Conservation (phyloP, 2,113 vertebrate species). For the Pseudopipra pipra region DNA sequence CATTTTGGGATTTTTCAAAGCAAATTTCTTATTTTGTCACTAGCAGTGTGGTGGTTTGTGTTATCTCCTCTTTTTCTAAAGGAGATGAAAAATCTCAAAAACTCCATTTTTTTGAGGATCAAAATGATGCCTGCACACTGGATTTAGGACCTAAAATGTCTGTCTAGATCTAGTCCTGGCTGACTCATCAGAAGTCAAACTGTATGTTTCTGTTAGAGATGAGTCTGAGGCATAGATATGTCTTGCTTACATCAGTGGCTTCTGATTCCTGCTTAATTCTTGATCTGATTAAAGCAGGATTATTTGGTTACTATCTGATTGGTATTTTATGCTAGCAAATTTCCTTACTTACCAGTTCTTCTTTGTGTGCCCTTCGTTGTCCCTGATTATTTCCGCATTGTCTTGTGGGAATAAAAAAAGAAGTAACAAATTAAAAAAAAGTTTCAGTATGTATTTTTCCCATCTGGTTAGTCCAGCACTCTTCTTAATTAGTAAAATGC, state of each 20-base stretch:
- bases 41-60: neutral
- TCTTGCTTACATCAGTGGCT: neutral
- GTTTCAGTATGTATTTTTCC: conserved; percentile 72
- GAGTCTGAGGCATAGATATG: neutral
- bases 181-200: neutral
- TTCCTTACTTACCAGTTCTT: neutral
- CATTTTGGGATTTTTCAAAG: neutral
- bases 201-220: neutral
- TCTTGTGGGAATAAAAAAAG: neutral
- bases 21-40: neutral
- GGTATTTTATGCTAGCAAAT: conserved; percentile 21
- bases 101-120: neutral
- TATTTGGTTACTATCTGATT: neutral
- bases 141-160: neutral
- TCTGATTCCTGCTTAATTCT: neutral
- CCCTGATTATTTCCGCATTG: conserved; percentile 54
- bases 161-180: neutral
- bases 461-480: conserved; percentile 74
- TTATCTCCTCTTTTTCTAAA: neutral
- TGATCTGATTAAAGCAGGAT: neutral
- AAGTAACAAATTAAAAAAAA: neutral
- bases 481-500: conserved; percentile 79
- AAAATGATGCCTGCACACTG: neutral
- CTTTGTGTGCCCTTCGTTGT: neutral
- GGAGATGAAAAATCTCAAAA: neutral